phyloP scores from a whole-genome alignment of 2,113 vertebrate species.

The Oryzias woworae region DNA sequence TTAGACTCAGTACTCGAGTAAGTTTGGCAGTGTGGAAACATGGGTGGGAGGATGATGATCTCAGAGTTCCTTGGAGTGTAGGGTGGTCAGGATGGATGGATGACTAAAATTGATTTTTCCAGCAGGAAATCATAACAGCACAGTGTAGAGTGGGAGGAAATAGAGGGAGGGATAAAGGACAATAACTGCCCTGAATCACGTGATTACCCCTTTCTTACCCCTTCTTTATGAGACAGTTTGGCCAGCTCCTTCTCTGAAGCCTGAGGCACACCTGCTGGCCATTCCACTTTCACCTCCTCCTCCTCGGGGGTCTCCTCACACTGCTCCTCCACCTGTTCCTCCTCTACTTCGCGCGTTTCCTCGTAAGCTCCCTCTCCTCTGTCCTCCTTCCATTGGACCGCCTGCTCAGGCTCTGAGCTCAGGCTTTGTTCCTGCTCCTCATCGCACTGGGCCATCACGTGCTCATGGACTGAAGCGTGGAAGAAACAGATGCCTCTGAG shows the following conservation, averaged over 20 bases:
- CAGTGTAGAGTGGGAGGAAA: too few species aligned
- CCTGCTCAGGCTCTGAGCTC: slow-evolving; percentile 10
- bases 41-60: slow-evolving; percentile 38
- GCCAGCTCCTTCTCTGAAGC: slow-evolving; percentile 90
- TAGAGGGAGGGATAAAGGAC: neutral
- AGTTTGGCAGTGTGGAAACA: slow-evolving; percentile 29
- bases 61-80: slow-evolving; percentile 33
- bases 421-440: slow-evolving; percentile 16
- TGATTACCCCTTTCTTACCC: slow-evolving; percentile 75
- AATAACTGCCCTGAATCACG: neutral
- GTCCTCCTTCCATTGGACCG: slow-evolving; percentile 9
- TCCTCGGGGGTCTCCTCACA: slow-evolving; percentile 73
- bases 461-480: slow-evolving; percentile 42
- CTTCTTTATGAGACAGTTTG: slow-evolving; percentile 86
- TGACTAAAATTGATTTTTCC: neutral
- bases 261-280: slow-evolving; percentile 75
- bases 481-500: slow-evolving; percentile 19
- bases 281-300: slow-evolving; percentile 68
- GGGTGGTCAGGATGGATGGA: neutral
- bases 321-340: slow-evolving; percentile 51
- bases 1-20: slow-evolving; percentile 12
- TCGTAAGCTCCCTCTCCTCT: slow-evolving; percentile 23
- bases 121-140: neutral
- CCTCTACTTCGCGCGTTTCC: slow-evolving; percentile 60
- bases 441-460: neutral